Percentiles rank a stretch among this genome's conserved stretches.
Conservation (phyloP, 2,797 vertebrate genomes). For the Ciconia nigra region DNA sequence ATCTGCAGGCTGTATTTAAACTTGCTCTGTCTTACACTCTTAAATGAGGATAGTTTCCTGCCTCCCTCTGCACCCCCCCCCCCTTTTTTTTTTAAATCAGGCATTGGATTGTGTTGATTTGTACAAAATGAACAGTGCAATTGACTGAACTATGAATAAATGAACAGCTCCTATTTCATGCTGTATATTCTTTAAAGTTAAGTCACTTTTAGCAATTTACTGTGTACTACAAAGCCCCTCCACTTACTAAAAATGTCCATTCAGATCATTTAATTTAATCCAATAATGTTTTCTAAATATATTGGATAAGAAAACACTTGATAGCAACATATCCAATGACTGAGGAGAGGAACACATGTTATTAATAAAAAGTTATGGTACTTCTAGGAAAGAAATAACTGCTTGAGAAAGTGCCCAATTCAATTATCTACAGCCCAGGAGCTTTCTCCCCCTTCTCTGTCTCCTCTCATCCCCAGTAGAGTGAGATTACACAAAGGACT, state of each 20-base stretch:
- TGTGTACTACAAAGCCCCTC: background rate
- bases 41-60: accelerated
- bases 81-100: background rate
- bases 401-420: background rate
- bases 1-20: background rate
- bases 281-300: background rate
- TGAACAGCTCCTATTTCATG: background rate
- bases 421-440: background rate
- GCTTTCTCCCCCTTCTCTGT: background rate
- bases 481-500: background rate
- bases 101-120: background rate
- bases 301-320: background rate
- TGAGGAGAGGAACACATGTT: background rate
- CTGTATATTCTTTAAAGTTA: background rate
- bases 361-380: background rate
- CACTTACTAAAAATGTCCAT: background rate
- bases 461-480: background rate
- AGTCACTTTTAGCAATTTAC: background rate
- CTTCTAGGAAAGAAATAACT: background rate
- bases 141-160: background rate
- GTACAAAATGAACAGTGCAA: background rate
- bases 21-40: background rate
- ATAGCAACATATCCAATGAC: background rate
- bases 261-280: background rate
- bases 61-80: background rate